phyloP scores from a whole-genome alignment of 2,797 vertebrate genomes.

The Leptoclinus maculatus region DNA sequence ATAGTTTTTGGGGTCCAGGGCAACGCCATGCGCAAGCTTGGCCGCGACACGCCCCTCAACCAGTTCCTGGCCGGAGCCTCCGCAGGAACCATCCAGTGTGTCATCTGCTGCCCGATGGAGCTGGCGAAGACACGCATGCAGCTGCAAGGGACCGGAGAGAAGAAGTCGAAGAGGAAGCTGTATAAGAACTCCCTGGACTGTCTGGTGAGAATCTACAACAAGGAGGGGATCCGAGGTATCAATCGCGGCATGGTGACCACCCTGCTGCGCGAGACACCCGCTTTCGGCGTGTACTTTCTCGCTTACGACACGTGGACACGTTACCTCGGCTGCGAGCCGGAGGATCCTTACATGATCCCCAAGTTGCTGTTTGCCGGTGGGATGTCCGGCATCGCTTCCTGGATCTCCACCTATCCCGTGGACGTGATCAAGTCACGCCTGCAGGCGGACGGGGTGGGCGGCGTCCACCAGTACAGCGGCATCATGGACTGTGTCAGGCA shows the following conservation, averaged over 20 bases:
- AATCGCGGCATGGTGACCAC: constrained; percentile 96
- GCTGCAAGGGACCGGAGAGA: constrained; percentile 94
- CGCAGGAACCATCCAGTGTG: constrained; percentile 93
- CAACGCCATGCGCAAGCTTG: constrained; percentile 91
- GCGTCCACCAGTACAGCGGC: constrained; percentile 87
- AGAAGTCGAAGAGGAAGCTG: constrained; percentile 87
- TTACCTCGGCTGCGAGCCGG: constrained; percentile 91
- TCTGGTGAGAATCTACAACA: constrained; percentile 92
- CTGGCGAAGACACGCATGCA: constrained; percentile 98
- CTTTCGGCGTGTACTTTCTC: constrained; percentile 97
- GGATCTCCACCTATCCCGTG: constrained; percentile 96
- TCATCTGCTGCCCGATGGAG: constrained; percentile 99
- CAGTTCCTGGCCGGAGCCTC: constrained; percentile 96
- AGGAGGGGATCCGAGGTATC: constrained; percentile 91
- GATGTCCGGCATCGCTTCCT: constrained; percentile 94
- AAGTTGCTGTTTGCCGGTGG: constrained; percentile 96
- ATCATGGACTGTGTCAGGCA: constrained; percentile 92
- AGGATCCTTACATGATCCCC: constrained; percentile 91
- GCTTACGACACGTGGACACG: constrained; percentile 92
- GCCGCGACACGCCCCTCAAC: constrained; percentile 91
- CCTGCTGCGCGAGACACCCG: constrained; percentile 93
- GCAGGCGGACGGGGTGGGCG: constrained; percentile 93
- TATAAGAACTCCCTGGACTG: constrained; percentile 98
- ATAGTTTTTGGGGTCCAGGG: constrained; percentile 98
- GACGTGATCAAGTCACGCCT: constrained; percentile 98